Percentiles rank a stretch among this genome's conserved stretches.
Conservation (phyloP, 2,888 invertebrate genomes). For the Dryomyza anilis region DNA sequence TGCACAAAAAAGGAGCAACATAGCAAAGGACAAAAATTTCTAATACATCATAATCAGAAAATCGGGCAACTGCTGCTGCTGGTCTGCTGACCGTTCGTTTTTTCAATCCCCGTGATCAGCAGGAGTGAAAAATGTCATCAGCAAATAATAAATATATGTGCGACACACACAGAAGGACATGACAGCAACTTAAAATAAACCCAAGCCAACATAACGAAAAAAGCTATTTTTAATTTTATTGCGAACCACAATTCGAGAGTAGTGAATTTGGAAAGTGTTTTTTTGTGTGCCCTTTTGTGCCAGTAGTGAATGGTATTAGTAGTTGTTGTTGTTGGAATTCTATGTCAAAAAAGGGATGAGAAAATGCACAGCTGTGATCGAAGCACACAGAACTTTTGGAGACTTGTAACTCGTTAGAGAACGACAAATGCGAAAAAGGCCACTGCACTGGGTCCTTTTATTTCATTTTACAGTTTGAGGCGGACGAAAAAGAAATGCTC, state of each 20-base stretch:
- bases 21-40: constrained; percentile 13
- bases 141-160: constrained; percentile 33
- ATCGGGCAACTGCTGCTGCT: constrained; percentile 7
- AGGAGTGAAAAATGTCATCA: constrained; percentile 24
- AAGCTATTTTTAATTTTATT: constrained; percentile 45
- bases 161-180: constrained; percentile 1
- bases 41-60: constrained; percentile 23
- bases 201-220: too few relatives aligned
- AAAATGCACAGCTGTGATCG: constrained; percentile 17
- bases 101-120: background rate
- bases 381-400: background rate
- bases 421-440: constrained; percentile 1
- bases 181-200: too few relatives aligned
- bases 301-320: background rate
- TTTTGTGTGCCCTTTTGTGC: constrained; percentile 21
- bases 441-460: background rate
- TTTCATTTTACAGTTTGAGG: background rate
- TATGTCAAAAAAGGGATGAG: background rate
- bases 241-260: constrained; percentile 54
- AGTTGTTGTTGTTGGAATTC: background rate
- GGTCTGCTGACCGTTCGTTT: background rate
- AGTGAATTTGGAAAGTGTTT: constrained; percentile 43
- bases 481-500: background rate
- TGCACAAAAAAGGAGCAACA: too few relatives aligned
- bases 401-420: background rate